Base-by-base conservation (phyloP, 1,140 invertebrate genomes). In the Eulimnadia texana region DNA sequence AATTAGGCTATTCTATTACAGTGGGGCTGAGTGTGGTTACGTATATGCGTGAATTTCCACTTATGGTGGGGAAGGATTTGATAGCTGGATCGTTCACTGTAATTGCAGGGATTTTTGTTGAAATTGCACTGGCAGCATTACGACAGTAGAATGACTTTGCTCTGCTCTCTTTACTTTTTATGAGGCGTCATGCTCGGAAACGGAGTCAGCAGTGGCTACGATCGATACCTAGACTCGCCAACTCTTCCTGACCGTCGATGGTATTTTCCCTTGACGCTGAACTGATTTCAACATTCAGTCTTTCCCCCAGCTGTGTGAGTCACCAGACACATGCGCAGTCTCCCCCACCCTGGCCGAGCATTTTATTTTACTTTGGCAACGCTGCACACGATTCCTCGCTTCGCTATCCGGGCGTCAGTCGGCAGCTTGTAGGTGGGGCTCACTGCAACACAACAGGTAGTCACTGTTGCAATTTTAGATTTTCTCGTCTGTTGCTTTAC, bases 151-250 rank as follows among this genome's bases (percentile, higher is more conserved):
- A 42, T 42, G 33, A 42, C 33, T 42, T 42, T 42, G 33, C 33
- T 42, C 16, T 42, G 33, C 33, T 42, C 33, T 42, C 33, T 42
- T 42, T 42, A 42, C 33, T 42, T 42, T 42, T 42, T 42, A 42
- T 42, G 33, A 42, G 33, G 33, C 33, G 33, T 42, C 33, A 42
- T 42, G 33, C 16, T 42, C 33, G 6, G 16, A 42, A 42, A 42
- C 6, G 6, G 33, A 16, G 33, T 16, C 33, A 42, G 16, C 9
- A 23, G 50, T 19, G 23, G 24, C 6, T 27, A 29, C 24, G 55
- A 57, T 57, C 55, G 28, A 57, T 57, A 57, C 22, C 11, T 57
- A 57, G 55, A 20, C 55, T 57, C 55, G 55, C 55, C 28, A 33
- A 42, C 55, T 42, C 22, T 27, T 57, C 29, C 27, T 19, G 13